A percentile compares a stretch with the other conserved stretches of the same genome.
Evolutionary conservation across 2,113 vertebrate species (phyloP).

Genomic region (Onychostruthus taczanowskii): DNA sequence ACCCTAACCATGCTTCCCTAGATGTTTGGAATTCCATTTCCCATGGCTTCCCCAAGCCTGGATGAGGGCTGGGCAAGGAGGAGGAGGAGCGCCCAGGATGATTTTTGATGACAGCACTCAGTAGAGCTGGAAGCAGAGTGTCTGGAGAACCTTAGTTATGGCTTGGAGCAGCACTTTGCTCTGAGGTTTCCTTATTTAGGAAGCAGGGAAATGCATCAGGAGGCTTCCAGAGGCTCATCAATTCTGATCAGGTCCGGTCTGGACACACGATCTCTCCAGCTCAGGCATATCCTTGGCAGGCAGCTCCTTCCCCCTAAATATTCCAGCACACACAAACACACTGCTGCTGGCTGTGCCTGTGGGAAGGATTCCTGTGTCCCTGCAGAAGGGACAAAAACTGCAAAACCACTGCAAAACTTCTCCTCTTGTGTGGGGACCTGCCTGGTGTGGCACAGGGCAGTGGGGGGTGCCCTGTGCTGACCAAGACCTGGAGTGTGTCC

Average conservation of each 20-base stretch:
- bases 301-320: not conserved
- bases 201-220: not conserved
- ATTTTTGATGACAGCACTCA: not conserved
- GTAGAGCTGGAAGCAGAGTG: not conserved
- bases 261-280: not conserved
- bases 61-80: not conserved
- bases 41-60: not conserved
- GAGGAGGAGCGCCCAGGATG: not conserved
- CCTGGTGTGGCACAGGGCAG: fast-evolving
- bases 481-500: fast-evolving
- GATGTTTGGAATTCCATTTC: not conserved
- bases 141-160: not conserved
- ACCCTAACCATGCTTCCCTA: not conserved
- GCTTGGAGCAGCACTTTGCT: not conserved
- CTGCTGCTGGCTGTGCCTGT: not conserved
- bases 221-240: constrained; percentile 8
- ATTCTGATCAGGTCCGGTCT: constrained; percentile 21
- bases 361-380: not conserved
- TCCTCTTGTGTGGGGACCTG: fast-evolving
- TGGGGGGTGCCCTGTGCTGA: not conserved
- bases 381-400: too few relatives aligned
- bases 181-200: not conserved
- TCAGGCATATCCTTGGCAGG: constrained; percentile 15
- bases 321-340: not conserved
- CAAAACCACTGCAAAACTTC: not conserved